A percentile compares a stretch with the other conserved stretches of the same genome.
phyloP scores from a whole-genome alignment of 2,797 vertebrate species.

The Epinephelus malabaricus region DNA sequence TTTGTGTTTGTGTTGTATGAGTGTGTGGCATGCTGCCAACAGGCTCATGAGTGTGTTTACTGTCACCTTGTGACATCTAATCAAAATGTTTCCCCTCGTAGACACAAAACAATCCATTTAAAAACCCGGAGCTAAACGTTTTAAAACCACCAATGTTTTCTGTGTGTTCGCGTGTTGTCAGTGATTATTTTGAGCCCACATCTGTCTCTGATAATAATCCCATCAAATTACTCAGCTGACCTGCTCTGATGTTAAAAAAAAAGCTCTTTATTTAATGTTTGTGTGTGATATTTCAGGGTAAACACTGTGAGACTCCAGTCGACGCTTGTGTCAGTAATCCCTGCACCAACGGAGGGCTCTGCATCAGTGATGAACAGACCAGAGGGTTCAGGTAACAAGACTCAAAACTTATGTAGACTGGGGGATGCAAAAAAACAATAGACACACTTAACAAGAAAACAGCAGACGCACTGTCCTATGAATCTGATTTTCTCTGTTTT shows the following conservation, averaged over 20 bases:
- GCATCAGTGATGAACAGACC: conserved; percentile 85
- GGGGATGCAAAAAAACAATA: neutral
- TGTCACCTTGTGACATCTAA: conserved; percentile 5
- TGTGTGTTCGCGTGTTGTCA: conserved; percentile 29
- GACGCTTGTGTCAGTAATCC: conserved; percentile 91
- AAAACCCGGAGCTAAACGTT: too few relatives aligned
- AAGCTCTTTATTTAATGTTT: neutral
- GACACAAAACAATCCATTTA: conserved; percentile 14
- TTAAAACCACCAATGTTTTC: neutral
- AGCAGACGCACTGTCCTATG: neutral
- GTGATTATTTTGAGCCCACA: conserved; percentile 42
- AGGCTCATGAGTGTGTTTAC: conserved; percentile 12
- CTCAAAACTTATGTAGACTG: neutral
- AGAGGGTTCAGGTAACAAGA: conserved; percentile 83
- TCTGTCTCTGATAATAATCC: conserved; percentile 51
- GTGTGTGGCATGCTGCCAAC: conserved; percentile 1
- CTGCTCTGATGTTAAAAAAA: conserved; percentile 20
- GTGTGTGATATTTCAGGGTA: conserved; percentile 84
- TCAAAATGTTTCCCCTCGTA: neutral
- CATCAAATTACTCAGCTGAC: conserved; percentile 19
- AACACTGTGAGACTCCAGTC: conserved; percentile 89
- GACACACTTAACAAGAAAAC: too few relatives aligned
- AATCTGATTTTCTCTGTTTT: too few relatives aligned
- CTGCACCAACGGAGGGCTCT: conserved; percentile 91
- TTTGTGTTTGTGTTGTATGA: conserved; percentile 1